phyloP scores from a whole-genome alignment of 2,113 vertebrate genomes.

The Zosterops lateralis region DNA sequence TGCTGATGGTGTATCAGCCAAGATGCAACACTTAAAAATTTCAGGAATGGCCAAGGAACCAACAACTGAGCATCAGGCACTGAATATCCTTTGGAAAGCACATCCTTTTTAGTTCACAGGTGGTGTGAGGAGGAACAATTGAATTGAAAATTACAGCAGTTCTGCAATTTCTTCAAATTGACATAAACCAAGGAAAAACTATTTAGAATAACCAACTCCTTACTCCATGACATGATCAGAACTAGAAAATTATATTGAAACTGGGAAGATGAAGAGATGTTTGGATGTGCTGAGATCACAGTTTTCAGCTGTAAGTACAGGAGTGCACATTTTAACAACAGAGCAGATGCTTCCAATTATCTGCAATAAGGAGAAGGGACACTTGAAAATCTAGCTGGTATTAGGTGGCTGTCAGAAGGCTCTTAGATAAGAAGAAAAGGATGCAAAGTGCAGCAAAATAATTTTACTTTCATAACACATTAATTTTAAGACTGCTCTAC shows the following conservation, averaged over 20 bases:
- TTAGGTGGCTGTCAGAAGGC: background rate
- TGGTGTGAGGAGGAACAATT: background rate
- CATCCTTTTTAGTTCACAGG: background rate
- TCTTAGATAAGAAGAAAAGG: background rate
- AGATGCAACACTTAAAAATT: background rate
- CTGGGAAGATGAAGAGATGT: background rate
- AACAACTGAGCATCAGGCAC: background rate
- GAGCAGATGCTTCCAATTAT: conserved; percentile 37
- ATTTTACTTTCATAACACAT: background rate
- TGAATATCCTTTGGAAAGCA: background rate
- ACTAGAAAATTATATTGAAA: background rate
- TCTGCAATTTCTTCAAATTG: conserved; percentile 10
- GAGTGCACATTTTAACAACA: background rate
- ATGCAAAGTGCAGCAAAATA: background rate
- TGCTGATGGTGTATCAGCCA: background rate
- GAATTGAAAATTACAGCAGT: background rate
- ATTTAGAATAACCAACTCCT: conserved; percentile 19
- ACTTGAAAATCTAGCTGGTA: background rate
- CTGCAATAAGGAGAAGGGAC: background rate
- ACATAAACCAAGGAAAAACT: conserved; percentile 6
- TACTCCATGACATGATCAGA: background rate
- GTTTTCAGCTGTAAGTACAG: background rate
- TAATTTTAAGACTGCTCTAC: background rate
- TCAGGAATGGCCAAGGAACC: background rate
- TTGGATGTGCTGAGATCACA: background rate